Base-by-base conservation (phyloP, 2,797 vertebrate genomes). In the Delichon dasypus region DNA sequence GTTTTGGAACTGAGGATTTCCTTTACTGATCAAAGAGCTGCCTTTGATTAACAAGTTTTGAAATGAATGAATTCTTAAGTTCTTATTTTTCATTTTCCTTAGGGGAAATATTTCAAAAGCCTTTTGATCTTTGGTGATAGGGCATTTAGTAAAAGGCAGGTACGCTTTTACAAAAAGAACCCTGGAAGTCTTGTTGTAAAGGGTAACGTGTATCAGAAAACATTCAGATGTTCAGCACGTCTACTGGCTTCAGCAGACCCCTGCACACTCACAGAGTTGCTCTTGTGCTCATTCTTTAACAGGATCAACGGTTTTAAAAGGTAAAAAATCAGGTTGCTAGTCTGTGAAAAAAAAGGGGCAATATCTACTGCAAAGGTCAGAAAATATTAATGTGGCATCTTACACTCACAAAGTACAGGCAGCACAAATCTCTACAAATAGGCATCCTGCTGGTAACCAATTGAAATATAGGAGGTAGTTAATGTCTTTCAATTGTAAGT, bases 331-430 rank as follows among this genome's bases (percentile, higher is more conserved):
- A 78, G 82, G 67, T 64, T 83, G 45, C 60, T 73, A 48, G 58
- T 89, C 16, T 67, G 75, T 67, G 47, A 7, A 42, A 80, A 89
- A 90, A 94, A 90, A 91, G 44, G 16, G 13, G 16, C 74, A 50
- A 8, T 36, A 16, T 9, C 42, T 81, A 54, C 94, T 83, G 84
- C 88, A 96, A 97, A 97, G 97, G 96, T 97, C 95, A 97, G 60
- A 54, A 57, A 87, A 93, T 95, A 90, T 93, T 79, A 72, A 48
- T 76, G 72, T 90, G 78, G 79, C 88, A 81, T 75, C 84, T 73
- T 29, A 76, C 74, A 17, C 57, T 71, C 80, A 30, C 75, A 86
- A 75, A 85, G 42, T 53, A 55, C 54, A 82, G 50, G 20, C 66
- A 85, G 62, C 80, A 84, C 85, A 88, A 89, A 92, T 76, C 54